Evolutionary conservation across 2,797 vertebrate species (phyloP).

Genomic region (Silurus aristotelis): DNA sequence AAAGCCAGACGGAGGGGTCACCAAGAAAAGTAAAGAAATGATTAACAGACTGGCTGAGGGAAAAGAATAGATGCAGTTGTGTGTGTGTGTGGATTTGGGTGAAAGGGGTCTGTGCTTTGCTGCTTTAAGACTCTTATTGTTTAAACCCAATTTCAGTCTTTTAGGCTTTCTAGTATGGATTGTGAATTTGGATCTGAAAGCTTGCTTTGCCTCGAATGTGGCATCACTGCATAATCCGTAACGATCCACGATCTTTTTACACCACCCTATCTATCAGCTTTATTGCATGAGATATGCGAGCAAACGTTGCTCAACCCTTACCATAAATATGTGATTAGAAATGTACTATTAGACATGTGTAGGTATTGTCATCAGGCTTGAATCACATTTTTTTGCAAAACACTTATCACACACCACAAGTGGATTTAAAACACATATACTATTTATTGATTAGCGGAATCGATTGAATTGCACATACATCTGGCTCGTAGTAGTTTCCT

Average conservation of each 20-base stretch:
- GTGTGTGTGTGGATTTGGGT: slow-evolving; percentile 62
- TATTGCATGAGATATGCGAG: slow-evolving; percentile 44
- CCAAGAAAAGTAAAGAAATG: slow-evolving; percentile 97
- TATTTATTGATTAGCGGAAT: slow-evolving; percentile 18
- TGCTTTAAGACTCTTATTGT: slow-evolving; percentile 67
- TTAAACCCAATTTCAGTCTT: slow-evolving; percentile 42
- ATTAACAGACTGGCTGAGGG: slow-evolving; percentile 99
- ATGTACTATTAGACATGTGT: slow-evolving; percentile 34
- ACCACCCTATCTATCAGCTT: slow-evolving; percentile 37
- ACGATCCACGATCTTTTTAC: slow-evolving; percentile 21
- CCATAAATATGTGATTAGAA: slow-evolving; percentile 22
- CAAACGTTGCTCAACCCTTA: slow-evolving; percentile 9
- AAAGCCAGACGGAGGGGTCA: slow-evolving; percentile 83
- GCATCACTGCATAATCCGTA: slow-evolving; percentile 26
- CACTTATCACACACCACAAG: slow-evolving; percentile 11
- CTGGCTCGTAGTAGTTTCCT: slow-evolving; percentile 28
- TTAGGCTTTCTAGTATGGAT: slow-evolving; percentile 13
- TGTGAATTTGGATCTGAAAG: slow-evolving; percentile 32
- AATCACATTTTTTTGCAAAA: not conserved
- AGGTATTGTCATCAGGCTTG: slow-evolving; percentile 10
- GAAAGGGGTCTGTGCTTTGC: slow-evolving; percentile 68
- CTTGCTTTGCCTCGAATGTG: slow-evolving; percentile 44
- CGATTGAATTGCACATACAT: slow-evolving; percentile 8
- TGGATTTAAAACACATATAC: not conserved
- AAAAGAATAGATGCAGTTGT: slow-evolving; percentile 84